Evolutionary conservation across 1,140 invertebrate species (phyloP).

Genomic region (Drosophila aff.): DNA sequence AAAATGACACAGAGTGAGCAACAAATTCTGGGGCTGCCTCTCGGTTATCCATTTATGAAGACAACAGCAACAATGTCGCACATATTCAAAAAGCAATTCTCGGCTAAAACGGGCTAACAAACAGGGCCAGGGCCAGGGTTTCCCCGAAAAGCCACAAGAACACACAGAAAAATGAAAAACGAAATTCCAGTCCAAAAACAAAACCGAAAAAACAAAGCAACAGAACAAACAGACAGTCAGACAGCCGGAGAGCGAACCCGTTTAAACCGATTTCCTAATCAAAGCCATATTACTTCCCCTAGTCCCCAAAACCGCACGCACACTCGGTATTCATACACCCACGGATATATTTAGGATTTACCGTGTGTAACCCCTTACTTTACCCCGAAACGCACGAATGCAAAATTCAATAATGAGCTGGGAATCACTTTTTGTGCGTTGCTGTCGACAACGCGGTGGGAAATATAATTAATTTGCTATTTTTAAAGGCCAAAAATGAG

Average conservation of each 20-base stretch:
- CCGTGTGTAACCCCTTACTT: background rate
- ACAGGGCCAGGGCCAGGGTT: background rate
- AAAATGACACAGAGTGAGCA: slow-evolving; percentile 72
- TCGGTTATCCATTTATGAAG: slow-evolving; percentile 62
- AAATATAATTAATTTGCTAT: slow-evolving; percentile 70
- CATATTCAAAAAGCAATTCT: slow-evolving; percentile 78
- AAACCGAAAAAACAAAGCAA: slow-evolving; percentile 20
- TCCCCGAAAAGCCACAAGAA: slow-evolving; percentile 17
- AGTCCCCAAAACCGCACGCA: slow-evolving; percentile 9
- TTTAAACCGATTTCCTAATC: slow-evolving; percentile 82
- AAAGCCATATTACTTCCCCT: slow-evolving; percentile 64
- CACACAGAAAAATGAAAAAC: slow-evolving; percentile 46
- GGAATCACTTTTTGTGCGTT: slow-evolving; percentile 21
- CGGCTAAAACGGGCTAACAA: slow-evolving; percentile 50
- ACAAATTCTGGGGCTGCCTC: slow-evolving; percentile 45
- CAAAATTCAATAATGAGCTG: slow-evolving; percentile 70
- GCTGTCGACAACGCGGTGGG: slow-evolving; percentile 26
- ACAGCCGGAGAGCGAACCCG: slow-evolving; percentile 34
- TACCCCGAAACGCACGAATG: slow-evolving; percentile 13
- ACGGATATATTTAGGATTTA: slow-evolving; percentile 2
- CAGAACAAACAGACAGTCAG: slow-evolving; percentile 4
- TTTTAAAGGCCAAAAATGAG: slow-evolving; percentile 55
- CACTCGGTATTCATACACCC: background rate
- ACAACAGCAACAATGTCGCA: slow-evolving; percentile 60
- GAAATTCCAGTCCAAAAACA: slow-evolving; percentile 35